Base-by-base conservation (phyloP, 64 coral and sea anemone species). In the Acropora yongei region DNA sequence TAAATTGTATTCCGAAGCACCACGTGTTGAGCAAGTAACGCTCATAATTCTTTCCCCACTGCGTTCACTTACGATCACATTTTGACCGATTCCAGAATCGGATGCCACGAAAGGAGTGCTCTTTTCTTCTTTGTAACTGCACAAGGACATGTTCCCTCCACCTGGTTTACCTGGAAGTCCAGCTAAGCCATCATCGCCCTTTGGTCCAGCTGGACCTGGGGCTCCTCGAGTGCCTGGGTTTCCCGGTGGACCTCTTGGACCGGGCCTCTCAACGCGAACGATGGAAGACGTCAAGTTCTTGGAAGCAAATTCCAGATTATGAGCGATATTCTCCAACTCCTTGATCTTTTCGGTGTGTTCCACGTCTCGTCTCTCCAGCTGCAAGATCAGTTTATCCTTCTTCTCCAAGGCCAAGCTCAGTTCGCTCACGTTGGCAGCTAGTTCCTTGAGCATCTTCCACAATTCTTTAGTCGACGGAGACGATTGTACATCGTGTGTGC, bases 1-100 rank as follows among this genome's bases (percentile, higher is more conserved):
- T 45, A 92, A 86, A 61, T 93, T 93, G 50, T 86, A 87, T 75
- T 93, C 74, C 58, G 77, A 39, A 7, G 91, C 47, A 17, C 91
- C 91, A 18, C 30, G 43, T 17, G 74, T 93, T 49, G 91, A 93
- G 30, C 91, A 93, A 53, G 76, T 74, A 7, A 86, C 91, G 47
- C 82, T 46, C 1, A 93, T 55, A n/a, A 93, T 87, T 71, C 76
- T 45, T 19, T 86, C 61, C 13, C 84, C 83, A 6, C 46, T 41
- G 1, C 4, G 4, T 41, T 87, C 82, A 1, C 3, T 41, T 18
- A 69, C 61, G 45, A 87, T 12, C 13, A 93, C 91, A 57, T 93
- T 49, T 18, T 72, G 12, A 6, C 57, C 61, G 41, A 43, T 19
- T 8, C 16, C 74, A 5, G 57, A 1, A 2, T 3, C 19, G 0